These are phyloP conservation scores for Rotaria macrura DNA, from an alignment of 2,888 invertebrate species.

Conservation along the genomic window DNA sequence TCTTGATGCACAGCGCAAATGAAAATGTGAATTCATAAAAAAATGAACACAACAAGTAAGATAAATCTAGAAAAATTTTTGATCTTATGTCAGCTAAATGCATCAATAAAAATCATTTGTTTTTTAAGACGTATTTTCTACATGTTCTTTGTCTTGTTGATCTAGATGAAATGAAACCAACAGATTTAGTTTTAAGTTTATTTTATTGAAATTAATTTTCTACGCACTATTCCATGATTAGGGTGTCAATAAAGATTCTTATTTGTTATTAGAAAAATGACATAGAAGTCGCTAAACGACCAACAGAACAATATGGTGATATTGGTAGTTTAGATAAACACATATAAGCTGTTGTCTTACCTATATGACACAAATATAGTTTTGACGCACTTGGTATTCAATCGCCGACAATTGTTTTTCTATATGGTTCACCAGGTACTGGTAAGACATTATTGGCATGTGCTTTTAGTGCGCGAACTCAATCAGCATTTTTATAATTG, in stretches of 20 bases:
- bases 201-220: neutral
- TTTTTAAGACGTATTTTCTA: conserved; percentile 78
- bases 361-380: conserved; percentile 94
- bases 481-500: conserved; percentile 92
- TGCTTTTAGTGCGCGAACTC: conserved; percentile 97
- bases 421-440: conserved; percentile 85
- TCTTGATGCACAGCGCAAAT: conserved; percentile 90
- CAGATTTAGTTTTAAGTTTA: conserved; percentile 58
- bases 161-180: conserved; percentile 90
- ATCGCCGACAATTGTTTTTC: conserved; percentile 80
- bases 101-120: no score
- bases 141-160: conserved; percentile 97
- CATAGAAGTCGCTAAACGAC: conserved; percentile 99
- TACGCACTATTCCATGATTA: conserved; percentile 36
- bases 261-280: conserved; percentile 86
- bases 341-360: conserved; percentile 92
- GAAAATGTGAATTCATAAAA: conserved; percentile 98
- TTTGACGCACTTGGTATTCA: conserved; percentile 95
- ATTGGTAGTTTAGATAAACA: conserved; percentile 98
- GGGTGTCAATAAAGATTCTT: conserved; percentile 70
- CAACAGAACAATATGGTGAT: conserved; percentile 97
- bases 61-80: conserved; percentile 54
- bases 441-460: conserved; percentile 89
- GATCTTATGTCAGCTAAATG: no score
- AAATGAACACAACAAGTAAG: conserved; percentile 72